These are phyloP conservation scores for Callospermophilus lateralis DNA, from an alignment of 2,113 vertebrate genomes.

Conservation along the genomic window DNA sequence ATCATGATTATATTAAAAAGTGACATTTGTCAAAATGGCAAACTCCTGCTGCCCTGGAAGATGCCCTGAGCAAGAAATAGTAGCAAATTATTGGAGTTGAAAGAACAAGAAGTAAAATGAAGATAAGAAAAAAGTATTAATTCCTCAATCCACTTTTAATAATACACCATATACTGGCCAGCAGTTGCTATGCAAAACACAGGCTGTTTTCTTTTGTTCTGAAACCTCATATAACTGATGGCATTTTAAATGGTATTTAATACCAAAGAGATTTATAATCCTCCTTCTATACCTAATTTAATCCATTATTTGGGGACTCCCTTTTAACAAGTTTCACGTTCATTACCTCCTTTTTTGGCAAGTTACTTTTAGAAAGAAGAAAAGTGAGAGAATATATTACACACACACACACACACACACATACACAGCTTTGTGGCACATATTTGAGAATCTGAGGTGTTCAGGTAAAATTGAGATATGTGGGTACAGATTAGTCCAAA, in stretches of 20 bases:
- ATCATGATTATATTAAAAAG: conserved; percentile 7
- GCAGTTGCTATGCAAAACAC: not conserved
- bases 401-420: no score
- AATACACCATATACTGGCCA: not conserved
- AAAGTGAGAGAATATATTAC: no score
- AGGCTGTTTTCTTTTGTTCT: conserved; percentile 31
- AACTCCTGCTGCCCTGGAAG: not conserved
- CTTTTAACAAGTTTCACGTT: not conserved
- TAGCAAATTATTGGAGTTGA: conserved; percentile 6
- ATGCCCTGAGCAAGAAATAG: not conserved
- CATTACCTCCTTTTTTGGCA: not conserved
- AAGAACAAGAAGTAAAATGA: not conserved
- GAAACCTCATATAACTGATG: conserved; percentile 18
- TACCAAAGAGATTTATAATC: not conserved
- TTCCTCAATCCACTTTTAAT: not conserved
- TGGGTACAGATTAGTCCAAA: no score
- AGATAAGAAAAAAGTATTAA: not conserved
- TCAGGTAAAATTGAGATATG: no score
- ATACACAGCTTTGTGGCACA: no score
- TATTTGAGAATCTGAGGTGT: no score
- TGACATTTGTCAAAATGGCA: conserved; percentile 32
- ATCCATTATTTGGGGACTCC: not conserved
- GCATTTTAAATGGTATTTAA: conserved; percentile 42
- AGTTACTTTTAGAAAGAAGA: conserved; percentile 7
- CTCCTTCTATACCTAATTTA: not conserved